Conservation (phyloP, 2,888 invertebrate genomes). For the Molorchus minor region DNA sequence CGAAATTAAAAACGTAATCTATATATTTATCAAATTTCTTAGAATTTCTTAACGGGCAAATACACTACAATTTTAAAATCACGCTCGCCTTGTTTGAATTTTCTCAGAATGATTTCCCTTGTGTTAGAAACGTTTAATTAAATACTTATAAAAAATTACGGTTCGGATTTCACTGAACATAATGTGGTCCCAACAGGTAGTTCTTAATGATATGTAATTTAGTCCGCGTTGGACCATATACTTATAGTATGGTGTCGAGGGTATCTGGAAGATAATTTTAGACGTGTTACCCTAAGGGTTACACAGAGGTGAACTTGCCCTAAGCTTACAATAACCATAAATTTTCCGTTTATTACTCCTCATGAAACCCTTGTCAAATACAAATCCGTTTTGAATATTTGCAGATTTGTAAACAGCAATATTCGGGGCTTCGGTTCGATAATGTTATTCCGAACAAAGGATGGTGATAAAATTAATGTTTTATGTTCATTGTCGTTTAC, state of each 20-base stretch:
- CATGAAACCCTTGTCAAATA: not conserved
- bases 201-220: not conserved
- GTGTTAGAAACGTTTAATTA: not conserved
- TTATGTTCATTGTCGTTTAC: too few species aligned
- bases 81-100: too few species aligned
- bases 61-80: too few species aligned
- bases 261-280: not conserved
- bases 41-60: too few species aligned
- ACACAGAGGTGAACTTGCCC: not conserved
- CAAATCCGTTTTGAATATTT: not conserved
- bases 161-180: not conserved
- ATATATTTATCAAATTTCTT: too few species aligned
- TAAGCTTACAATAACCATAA: not conserved
- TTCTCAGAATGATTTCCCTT: too few species aligned
- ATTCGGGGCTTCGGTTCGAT: too few species aligned
- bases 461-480: too few species aligned
- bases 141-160: not conserved
- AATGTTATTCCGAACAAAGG: too few species aligned
- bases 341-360: not conserved
- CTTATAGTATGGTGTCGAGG: not conserved
- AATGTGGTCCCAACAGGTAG: not conserved
- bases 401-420: conserved; percentile 7
- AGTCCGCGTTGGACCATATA: not conserved
- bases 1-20: too few species aligned
- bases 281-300: not conserved